A percentile compares a stretch with the other conserved stretches of the same genome.
phyloP scores from a whole-genome alignment of 2,113 vertebrate genomes.

The Stomatorhinus ivindoensis region DNA sequence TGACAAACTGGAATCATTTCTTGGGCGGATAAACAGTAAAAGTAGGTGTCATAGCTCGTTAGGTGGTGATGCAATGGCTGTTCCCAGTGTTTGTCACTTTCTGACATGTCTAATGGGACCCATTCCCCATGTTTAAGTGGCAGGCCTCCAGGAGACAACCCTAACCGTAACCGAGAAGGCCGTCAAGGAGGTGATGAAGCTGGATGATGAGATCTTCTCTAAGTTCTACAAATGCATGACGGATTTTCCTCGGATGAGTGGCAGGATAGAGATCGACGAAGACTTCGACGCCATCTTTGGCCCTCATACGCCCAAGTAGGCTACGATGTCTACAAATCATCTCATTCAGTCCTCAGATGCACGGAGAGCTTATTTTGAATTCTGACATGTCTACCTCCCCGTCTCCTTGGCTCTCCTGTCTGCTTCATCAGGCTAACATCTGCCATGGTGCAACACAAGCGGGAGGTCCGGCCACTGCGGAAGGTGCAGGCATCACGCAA shows the following conservation, averaged over 20 bases:
- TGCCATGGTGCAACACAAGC: conserved; percentile 84
- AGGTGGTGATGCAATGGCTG: background rate
- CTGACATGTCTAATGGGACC: background rate
- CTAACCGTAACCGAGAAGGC: conserved; percentile 84
- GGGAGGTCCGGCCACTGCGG: conserved; percentile 77
- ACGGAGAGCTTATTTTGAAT: background rate
- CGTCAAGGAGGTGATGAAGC: conserved; percentile 94
- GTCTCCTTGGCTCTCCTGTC: background rate
- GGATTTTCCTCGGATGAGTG: conserved; percentile 59
- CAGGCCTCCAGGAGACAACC: conserved; percentile 80
- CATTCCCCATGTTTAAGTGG: conserved; percentile 48
- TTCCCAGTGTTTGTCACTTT: background rate
- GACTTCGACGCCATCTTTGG: conserved; percentile 93
- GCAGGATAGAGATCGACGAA: conserved; percentile 68
- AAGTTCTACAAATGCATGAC: conserved; percentile 78
- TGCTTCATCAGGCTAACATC: conserved; percentile 69
- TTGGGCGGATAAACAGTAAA: conserved; percentile 89
- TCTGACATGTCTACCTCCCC: background rate
- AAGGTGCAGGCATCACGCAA: conserved; percentile 85
- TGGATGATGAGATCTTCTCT: conserved; percentile 92
- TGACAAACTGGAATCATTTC: conserved; percentile 86
- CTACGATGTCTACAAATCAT: background rate
- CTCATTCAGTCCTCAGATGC: background rate
- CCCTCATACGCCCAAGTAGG: conserved; percentile 81
- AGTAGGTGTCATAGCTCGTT: conserved; percentile 49